phyloP scores from a whole-genome alignment of 2,797 vertebrate species.

The Pangasius larnaudii region DNA sequence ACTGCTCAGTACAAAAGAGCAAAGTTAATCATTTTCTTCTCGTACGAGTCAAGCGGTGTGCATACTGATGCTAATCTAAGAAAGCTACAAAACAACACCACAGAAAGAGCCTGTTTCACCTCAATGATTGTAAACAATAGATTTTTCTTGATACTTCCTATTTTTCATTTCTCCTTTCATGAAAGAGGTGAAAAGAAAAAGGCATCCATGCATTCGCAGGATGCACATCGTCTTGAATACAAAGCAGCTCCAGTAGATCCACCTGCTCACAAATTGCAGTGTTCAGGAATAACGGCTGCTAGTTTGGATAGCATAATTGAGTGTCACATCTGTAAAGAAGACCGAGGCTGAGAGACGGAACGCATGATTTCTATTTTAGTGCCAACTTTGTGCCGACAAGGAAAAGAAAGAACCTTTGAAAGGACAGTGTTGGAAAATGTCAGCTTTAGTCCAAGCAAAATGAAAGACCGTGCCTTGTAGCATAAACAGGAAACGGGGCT shows the following conservation, averaged over 20 bases:
- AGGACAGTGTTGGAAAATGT: slow-evolving; percentile 6
- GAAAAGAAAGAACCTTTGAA: background rate
- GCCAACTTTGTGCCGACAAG: background rate
- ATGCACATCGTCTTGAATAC: slow-evolving; percentile 44
- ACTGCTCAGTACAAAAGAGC: slow-evolving; percentile 5
- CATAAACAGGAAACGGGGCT: background rate
- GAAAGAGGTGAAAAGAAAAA: slow-evolving; percentile 16
- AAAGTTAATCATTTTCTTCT: slow-evolving; percentile 12
- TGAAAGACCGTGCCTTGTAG: background rate
- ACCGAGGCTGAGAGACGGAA: slow-evolving; percentile 8
- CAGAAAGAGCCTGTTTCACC: slow-evolving; percentile 20
- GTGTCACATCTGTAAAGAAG: slow-evolving; percentile 57
- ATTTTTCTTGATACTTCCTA: slow-evolving; percentile 21
- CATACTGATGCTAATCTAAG: background rate
- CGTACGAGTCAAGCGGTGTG: background rate
- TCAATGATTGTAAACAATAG: slow-evolving; percentile 14
- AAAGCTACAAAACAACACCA: slow-evolving; percentile 1
- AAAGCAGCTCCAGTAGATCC: slow-evolving; percentile 64
- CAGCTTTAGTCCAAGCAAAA: background rate
- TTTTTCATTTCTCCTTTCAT: slow-evolving; percentile 28
- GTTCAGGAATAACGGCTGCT: slow-evolving; percentile 63
- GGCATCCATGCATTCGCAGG: slow-evolving; percentile 20
- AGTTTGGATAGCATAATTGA: slow-evolving; percentile 67
- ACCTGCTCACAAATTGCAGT: slow-evolving; percentile 68
- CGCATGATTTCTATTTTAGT: slow-evolving; percentile 7